Base-by-base conservation (phyloP, 2,113 vertebrate species). In the Thunnus maccoyii region DNA sequence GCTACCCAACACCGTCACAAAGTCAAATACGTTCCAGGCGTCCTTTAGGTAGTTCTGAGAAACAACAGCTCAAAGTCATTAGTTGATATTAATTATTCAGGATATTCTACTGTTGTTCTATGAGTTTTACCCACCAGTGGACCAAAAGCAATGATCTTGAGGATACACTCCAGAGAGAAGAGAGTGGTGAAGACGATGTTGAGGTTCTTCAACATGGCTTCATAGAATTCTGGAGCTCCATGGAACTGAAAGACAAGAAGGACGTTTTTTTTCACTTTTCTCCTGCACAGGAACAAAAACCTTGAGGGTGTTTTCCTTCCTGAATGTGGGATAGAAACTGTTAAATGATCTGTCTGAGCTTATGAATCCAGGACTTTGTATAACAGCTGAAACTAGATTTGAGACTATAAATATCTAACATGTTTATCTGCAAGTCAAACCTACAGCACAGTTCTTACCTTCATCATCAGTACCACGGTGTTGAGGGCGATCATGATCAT, bases 401-500 rank as follows among this genome's bases (percentile, higher is more conserved):
- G 36, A 41, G 36, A 41, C 36, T 41, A 41, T 41, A 41, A 41
- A 41, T 41, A 41, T 41, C 36, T 41, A 41, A 41, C 7, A 41
- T 8, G 6, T 41, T 41, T 41, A 41, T 41, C 36, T 41, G 7
- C 36, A 41, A 41, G 36, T 41, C 36, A 41, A 41, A 41, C 36
- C 6, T 41, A 41, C 36, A 41, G 36, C 36, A 12, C 55, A 3
- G 3, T 11, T 32, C 70, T 70, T 67, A 99, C 98, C 97, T 99
- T 99, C 98, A 99, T 99, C 98, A 99, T 99, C 62, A 99, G 96
- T 18, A 99, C 98, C 57, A 98, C 96, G 0, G 98, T 99, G 90
- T 99, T 99, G 92, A 99, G 95, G 1, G 98, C 98, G 0, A 99
- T 99, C 97, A 99, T 98, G 82, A 97, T 97, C 97, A 99, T 98